A percentile compares a stretch with the other conserved stretches of the same genome.
Evolutionary conservation across 2,888 invertebrate genomes (phyloP).

Genomic region (Kuschelorhynchus macadamiae): DNA sequence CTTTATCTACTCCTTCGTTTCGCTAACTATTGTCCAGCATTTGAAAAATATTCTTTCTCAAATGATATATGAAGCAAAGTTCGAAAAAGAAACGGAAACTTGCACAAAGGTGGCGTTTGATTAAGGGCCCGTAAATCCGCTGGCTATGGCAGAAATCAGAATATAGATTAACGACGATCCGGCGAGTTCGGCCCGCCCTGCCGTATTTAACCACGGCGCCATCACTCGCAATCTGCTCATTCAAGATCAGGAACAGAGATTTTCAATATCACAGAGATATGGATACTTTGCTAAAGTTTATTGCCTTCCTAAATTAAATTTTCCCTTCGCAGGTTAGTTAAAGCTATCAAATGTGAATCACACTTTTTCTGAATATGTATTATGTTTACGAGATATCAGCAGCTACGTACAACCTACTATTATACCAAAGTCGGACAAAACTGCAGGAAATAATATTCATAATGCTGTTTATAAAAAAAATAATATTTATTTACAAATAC

Average conservation of each 20-base stretch:
- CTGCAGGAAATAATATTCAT: too few relatives aligned
- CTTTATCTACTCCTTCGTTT: constrained; percentile 17
- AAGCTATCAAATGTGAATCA: too few relatives aligned
- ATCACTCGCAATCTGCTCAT: constrained; percentile 38
- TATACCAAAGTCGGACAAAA: too few relatives aligned
- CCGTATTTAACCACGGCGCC: constrained; percentile 43
- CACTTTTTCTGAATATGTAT: too few relatives aligned
- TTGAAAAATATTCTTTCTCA: constrained; percentile 27
- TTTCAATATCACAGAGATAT: constrained; percentile 33
- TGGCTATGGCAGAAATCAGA: constrained; percentile 52
- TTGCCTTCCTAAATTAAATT: too few relatives aligned
- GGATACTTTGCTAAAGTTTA: too few relatives aligned
- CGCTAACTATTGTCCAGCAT: constrained; percentile 29
- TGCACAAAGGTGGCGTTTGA: constrained; percentile 51
- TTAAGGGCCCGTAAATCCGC: constrained; percentile 51
- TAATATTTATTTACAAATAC: too few relatives aligned
- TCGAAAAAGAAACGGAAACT: constrained; percentile 43
- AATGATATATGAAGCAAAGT: constrained; percentile 47
- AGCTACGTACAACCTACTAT: too few relatives aligned
- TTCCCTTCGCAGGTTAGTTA: too few relatives aligned
- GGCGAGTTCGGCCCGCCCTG: constrained; percentile 39
- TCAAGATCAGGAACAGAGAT: constrained; percentile 46
- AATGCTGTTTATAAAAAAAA: too few relatives aligned
- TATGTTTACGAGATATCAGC: too few relatives aligned
- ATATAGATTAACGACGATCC: constrained; percentile 51